These are phyloP conservation scores for Pachymerium ferrugineum DNA, from an alignment of 2,888 invertebrate genomes.

Conservation along the genomic window DNA sequence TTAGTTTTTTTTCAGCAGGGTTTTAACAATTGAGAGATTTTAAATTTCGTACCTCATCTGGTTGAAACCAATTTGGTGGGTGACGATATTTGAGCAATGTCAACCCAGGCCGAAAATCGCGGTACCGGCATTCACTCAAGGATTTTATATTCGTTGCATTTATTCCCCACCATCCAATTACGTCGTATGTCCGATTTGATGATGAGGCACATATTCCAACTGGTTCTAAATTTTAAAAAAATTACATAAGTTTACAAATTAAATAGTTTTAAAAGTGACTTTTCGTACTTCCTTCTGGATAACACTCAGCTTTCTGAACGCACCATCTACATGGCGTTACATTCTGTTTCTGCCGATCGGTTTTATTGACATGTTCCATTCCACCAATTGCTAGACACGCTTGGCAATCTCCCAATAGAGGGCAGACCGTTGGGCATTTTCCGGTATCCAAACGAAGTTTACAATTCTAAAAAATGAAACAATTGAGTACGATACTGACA, in stretches of 20 bases:
- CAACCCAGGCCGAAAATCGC: constrained; percentile 69
- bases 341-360: not conserved
- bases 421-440: constrained; percentile 61
- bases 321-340: constrained; percentile 60
- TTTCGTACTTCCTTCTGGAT: constrained; percentile 68
- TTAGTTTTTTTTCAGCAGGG: too few relatives aligned
- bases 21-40: too few relatives aligned
- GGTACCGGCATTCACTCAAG: constrained; percentile 66
- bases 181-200: constrained; percentile 73
- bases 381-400: constrained; percentile 79
- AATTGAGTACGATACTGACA: not conserved
- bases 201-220: constrained; percentile 72
- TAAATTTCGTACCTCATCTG: constrained; percentile 61
- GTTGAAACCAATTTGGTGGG: constrained; percentile 79
- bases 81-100: constrained; percentile 82
- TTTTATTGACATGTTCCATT: constrained; percentile 60
- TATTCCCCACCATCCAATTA: constrained; percentile 84
- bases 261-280: not conserved
- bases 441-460: constrained; percentile 18
- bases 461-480: constrained; percentile 44
- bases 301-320: constrained; percentile 84
- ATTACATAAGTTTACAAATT: not conserved
- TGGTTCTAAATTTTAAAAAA: constrained; percentile 54
- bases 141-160: constrained; percentile 66
- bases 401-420: constrained; percentile 80